phyloP scores from a whole-genome alignment of 2,113 vertebrate genomes.

The Halcyon senegalensis region DNA sequence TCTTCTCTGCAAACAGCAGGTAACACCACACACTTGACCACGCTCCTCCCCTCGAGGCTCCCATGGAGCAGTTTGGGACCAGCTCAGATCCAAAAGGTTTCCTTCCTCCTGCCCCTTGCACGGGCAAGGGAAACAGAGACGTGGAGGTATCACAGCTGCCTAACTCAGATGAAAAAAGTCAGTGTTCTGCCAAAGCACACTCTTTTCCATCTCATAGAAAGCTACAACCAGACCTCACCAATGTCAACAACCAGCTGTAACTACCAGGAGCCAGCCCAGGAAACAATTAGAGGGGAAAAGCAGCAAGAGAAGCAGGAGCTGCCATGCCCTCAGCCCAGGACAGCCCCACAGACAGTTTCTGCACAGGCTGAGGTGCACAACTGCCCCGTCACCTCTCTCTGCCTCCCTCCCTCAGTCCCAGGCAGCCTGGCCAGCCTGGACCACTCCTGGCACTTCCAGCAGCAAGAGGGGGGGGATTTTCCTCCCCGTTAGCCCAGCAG shows the following conservation, averaged over 20 bases:
- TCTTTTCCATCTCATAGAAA: not conserved
- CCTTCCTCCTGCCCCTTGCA: not conserved
- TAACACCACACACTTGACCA: rapidly evolving
- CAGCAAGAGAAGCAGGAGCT: rapidly evolving
- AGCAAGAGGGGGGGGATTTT: not conserved
- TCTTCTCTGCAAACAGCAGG: not conserved
- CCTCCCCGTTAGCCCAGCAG: not conserved
- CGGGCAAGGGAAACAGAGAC: not conserved
- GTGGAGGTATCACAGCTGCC: rapidly evolving
- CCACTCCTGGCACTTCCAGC: not conserved
- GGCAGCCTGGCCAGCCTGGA: not conserved
- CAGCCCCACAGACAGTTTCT: rapidly evolving
- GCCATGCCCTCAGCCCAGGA: not conserved
- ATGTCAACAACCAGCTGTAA: rapidly evolving
- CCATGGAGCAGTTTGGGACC: rapidly evolving
- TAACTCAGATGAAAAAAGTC: not conserved
- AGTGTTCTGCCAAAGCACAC: not conserved
- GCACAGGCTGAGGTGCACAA: not conserved
- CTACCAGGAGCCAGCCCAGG: rapidly evolving
- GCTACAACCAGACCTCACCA: rapidly evolving
- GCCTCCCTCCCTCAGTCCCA: not conserved
- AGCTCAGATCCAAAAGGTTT: rapidly evolving
- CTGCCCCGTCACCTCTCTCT: not conserved
- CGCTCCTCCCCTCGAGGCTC: not conserved
- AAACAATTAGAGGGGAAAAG: rapidly evolving